Evolutionary conservation across 2,888 invertebrate species (phyloP).

Genomic region (Allophyes oxyacanthae): DNA sequence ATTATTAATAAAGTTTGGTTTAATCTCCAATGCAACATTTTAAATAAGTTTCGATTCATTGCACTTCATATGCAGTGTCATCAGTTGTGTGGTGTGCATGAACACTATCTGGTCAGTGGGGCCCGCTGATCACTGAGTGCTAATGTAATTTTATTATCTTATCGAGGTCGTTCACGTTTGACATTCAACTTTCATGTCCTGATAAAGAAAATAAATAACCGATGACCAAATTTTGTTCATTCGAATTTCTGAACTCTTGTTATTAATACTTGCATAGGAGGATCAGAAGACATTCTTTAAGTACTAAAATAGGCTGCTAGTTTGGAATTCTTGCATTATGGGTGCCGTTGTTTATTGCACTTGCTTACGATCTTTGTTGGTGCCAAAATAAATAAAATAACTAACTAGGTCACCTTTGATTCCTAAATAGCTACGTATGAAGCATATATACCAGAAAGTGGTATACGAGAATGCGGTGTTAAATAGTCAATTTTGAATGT

Average conservation of each 20-base stretch:
- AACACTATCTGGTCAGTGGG: constrained; percentile 52
- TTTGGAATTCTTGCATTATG: constrained; percentile 26
- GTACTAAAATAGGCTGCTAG: constrained; percentile 20
- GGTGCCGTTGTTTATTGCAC: constrained; percentile 39
- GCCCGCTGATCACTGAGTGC: constrained; percentile 67
- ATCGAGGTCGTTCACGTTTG: constrained; percentile 84
- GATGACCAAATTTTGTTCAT: constrained; percentile 24
- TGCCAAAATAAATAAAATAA: constrained; percentile 55
- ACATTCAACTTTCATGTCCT: constrained; percentile 79
- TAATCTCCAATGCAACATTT: background rate
- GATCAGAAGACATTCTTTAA: background rate
- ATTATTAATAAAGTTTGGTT: background rate
- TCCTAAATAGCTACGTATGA: constrained; percentile 34
- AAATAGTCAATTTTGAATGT: constrained; percentile 56
- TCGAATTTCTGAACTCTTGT: constrained; percentile 6
- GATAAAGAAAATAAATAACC: constrained; percentile 57
- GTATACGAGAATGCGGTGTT: background rate
- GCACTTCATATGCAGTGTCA: background rate
- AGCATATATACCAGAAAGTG: background rate
- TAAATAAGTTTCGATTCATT: background rate
- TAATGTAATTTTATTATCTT: constrained; percentile 75
- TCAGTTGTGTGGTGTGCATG: constrained; percentile 13
- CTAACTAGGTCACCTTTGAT: constrained; percentile 52
- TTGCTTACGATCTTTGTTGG: constrained; percentile 34
- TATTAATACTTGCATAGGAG: too few relatives aligned